Evolutionary conservation across 2,888 invertebrate genomes (phyloP).

Genomic region (Cantharis rufa): DNA sequence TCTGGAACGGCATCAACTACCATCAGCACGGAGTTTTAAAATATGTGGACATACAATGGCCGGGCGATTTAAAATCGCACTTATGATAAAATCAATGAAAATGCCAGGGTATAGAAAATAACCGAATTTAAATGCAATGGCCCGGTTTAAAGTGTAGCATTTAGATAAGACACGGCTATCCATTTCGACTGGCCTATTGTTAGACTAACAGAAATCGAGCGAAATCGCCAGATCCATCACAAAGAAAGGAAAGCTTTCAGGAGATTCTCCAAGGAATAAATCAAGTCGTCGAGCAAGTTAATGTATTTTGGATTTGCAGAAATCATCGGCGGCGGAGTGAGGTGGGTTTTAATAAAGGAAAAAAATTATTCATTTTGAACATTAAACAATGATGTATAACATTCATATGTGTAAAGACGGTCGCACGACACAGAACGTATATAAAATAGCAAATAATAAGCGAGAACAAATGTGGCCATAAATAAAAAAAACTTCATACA

Average conservation of each 20-base stretch:
- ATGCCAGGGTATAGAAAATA: constrained; percentile 37
- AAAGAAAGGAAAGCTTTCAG: constrained; percentile 9
- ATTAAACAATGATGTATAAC: constrained; percentile 17
- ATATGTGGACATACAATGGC: background rate
- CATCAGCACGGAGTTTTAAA: background rate
- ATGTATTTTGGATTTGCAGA: background rate
- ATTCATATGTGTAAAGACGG: constrained; percentile 19
- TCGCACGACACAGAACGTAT: constrained; percentile 15
- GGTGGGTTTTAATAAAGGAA: background rate
- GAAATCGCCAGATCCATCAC: constrained; percentile 16
- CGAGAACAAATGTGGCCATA: constrained; percentile 34
- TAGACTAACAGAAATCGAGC: background rate
- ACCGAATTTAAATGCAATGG: constrained; percentile 57
- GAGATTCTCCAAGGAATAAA: constrained; percentile 18
- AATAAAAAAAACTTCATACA: constrained; percentile 34
- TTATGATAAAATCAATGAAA: constrained; percentile 15
- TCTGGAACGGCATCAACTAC: background rate
- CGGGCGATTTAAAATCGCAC: constrained; percentile 6
- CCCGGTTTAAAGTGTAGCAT: constrained; percentile 53
- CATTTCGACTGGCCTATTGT: constrained; percentile 37
- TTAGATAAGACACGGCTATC: constrained; percentile 57
- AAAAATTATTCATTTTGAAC: background rate
- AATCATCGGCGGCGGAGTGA: background rate
- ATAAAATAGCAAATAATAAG: constrained; percentile 32
- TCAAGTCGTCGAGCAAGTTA: constrained; percentile 3